These are phyloP conservation scores for Glossophaga mutica DNA, from an alignment of 2,797 vertebrate genomes.

Conservation along the genomic window DNA sequence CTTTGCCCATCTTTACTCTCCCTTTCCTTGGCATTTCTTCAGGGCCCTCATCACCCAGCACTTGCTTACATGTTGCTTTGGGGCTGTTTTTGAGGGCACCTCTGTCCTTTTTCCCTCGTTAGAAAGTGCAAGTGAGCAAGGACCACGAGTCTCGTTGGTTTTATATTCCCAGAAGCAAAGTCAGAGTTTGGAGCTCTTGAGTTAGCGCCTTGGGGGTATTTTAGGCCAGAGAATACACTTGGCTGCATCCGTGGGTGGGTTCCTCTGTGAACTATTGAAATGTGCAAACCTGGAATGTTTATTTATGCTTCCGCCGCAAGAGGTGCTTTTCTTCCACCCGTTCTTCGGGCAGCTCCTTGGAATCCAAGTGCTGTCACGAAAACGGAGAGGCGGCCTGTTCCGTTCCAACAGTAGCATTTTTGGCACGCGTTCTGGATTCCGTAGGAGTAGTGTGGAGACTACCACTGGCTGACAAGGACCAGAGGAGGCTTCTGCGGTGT, in stretches of 20 bases:
- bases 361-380: not conserved
- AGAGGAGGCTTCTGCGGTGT: not conserved
- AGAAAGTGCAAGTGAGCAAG: not conserved
- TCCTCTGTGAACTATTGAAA: not conserved
- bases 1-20: not conserved
- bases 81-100: not conserved
- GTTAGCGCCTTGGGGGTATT: rapidly evolving
- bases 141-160: not conserved
- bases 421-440: not conserved
- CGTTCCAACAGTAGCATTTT: not conserved
- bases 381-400: constrained; percentile 37
- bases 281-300: constrained; percentile 14
- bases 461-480: not conserved
- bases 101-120: not conserved
- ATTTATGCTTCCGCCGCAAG: constrained; percentile 8
- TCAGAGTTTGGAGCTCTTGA: not conserved
- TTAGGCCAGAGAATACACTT: not conserved
- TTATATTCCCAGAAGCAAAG: too few relatives aligned
- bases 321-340: not conserved
- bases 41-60: rapidly evolving
- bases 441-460: constrained; percentile 61
- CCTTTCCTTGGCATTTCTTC: not conserved
- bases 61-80: not conserved
- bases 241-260: not conserved
- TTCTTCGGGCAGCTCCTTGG: not conserved